Percentiles rank a stretch among this genome's conserved stretches.
Conservation (phyloP, 2,113 vertebrate genomes). For the Platichthys flesus region DNA sequence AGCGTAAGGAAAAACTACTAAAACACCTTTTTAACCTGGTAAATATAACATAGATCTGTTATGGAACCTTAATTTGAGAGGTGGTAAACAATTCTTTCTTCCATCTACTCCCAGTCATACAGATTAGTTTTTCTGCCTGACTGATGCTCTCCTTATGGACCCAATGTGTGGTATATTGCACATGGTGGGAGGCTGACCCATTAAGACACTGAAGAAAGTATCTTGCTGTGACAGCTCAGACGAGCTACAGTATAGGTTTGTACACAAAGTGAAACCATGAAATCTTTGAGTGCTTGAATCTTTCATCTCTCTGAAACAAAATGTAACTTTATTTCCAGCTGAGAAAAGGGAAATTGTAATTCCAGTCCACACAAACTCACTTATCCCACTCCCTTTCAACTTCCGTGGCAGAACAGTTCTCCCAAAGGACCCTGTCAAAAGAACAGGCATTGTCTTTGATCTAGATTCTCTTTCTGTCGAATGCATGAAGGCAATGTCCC, state of each 20-base stretch:
- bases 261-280: conserved; percentile 7
- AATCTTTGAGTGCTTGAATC: not conserved
- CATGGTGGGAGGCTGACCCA: conserved; percentile 8
- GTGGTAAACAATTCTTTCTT: not conserved
- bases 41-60: no score
- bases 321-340: conserved; percentile 24
- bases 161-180: not conserved
- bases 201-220: conserved; percentile 21
- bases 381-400: conserved; percentile 43
- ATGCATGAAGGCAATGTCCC: conserved; percentile 25
- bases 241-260: not conserved
- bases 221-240: not conserved
- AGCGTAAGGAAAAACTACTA: no score
- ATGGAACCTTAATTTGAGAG: not conserved
- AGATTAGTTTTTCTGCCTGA: not conserved
- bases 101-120: not conserved
- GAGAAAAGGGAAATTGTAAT: conserved; percentile 55
- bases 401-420: conserved; percentile 24
- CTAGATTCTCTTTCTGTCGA: conserved; percentile 31
- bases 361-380: conserved; percentile 18
- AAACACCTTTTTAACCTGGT: no score
- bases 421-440: conserved; percentile 35
- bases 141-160: not conserved
- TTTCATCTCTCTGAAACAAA: conserved; percentile 16
- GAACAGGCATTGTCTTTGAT: conserved; percentile 40